Evolutionary conservation across 2,888 invertebrate species (phyloP), one percentile per base, ranked within the genome.

Genomic region (Leptinotarsa rubiginosa): DNA sequence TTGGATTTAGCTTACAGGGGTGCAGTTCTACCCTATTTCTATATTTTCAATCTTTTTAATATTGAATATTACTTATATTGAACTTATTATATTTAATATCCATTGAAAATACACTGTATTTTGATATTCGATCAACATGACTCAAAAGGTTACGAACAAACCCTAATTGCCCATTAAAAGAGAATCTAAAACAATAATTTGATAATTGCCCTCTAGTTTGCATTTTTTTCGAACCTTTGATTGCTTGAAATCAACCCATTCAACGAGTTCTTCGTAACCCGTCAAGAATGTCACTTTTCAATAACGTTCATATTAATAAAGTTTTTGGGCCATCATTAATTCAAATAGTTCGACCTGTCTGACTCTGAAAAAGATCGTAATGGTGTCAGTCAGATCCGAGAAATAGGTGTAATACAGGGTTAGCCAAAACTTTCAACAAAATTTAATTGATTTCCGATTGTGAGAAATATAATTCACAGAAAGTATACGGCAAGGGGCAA

Each of bases 291-390:
- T 41, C 62, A 31, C n/a, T 31, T 10, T 31, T 31, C 31, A 31
- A 62, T 31, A n/a, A 62, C 10, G n/a, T 41, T 62, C 31, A n/a
- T 31, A 62, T 62, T 31, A 62, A 31, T 62, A 62, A 62, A 31
- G 16, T 31, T n/a, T 16, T n/a, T 16, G 41, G 18, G 10, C 62
- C 62, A 64, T 69, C 73, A 74, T 76, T 71, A 76, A 74, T 76
- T 54, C 52, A 52, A 70, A 76, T 76, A 76, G 20, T 76, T 74
- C 76, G 62, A 76, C 76, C 76, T 76, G 76, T 76, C 73, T 70
- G 56, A 65, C 71, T 73, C 69, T 69, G 50, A 74, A 69, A 69
- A 64, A 49, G 52, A 50, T 50, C 67, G 62, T 64, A 47, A 59
- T 22, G 22, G 22, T 4, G 59, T 25, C 22, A 25, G 62, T 20